A percentile compares a stretch with the other conserved stretches of the same genome.
Conservation (phyloP, 2,888 invertebrate species). For the Acanthosepion esculentum region DNA sequence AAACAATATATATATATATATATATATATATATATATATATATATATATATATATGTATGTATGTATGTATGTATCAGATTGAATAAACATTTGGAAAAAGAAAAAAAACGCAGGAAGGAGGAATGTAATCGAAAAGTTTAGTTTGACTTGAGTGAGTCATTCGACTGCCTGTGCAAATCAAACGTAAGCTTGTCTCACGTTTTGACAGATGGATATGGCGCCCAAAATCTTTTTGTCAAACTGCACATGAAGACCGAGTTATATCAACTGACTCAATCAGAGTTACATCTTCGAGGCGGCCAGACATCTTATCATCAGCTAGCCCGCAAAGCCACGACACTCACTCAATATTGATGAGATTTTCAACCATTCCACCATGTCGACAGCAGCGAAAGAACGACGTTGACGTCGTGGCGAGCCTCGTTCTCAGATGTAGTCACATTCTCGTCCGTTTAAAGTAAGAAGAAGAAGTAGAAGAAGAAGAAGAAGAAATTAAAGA, state of each 20-base stretch:
- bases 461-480: too few species aligned
- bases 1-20: too few species aligned
- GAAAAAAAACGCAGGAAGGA: not conserved
- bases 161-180: constrained; percentile 45
- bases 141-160: constrained; percentile 25
- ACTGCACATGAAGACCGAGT: not conserved
- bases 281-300: not conserved
- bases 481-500: too few species aligned
- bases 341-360: not conserved
- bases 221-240: not conserved
- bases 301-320: not conserved
- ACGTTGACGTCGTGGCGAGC: too few species aligned
- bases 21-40: too few species aligned
- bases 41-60: too few species aligned
- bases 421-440: too few species aligned
- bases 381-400: too few species aligned
- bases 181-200: not conserved
- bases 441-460: too few species aligned
- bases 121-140: not conserved
- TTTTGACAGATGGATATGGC: not conserved
- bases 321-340: not conserved
- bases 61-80: too few species aligned
- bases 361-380: not conserved
- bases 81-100: not conserved
- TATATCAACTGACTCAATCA: not conserved